phyloP scores from a whole-genome alignment of 35 echinoderm and acorn worm species.

The Ptychodera flava region DNA sequence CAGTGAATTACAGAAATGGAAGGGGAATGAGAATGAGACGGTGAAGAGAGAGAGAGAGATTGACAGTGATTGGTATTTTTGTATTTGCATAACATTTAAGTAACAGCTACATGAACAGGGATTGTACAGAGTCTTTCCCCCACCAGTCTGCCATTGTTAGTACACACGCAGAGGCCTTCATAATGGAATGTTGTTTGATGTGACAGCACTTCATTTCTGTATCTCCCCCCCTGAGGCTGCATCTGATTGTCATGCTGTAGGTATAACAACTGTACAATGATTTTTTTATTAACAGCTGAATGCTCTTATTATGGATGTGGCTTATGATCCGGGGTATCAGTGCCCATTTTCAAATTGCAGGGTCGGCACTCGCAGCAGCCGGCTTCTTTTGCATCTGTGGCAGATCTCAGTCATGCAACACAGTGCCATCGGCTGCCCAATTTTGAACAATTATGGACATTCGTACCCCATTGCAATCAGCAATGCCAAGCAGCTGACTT shows the following conservation, averaged over 20 bases:
- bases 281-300: constrained; percentile 2
- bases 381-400: no score
- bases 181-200: background rate
- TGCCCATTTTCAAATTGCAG: no score
- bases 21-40: no score
- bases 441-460: no score
- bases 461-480: no score
- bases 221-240: background rate
- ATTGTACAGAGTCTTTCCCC: background rate
- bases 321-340: no score
- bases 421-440: no score
- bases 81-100: background rate
- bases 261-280: background rate
- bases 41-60: no score
- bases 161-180: background rate
- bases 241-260: background rate
- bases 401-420: no score
- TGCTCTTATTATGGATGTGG: background rate
- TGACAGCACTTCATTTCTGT: background rate
- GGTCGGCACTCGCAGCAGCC: no score
- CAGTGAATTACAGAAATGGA: background rate
- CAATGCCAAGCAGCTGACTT: no score
- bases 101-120: background rate
- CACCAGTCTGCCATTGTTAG: background rate
- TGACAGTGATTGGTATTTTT: background rate